A percentile compares a stretch with the other conserved stretches of the same genome.
Evolutionary conservation across 2,113 vertebrate species (phyloP).

Genomic region (Phalacrocorax pelagicus): DNA sequence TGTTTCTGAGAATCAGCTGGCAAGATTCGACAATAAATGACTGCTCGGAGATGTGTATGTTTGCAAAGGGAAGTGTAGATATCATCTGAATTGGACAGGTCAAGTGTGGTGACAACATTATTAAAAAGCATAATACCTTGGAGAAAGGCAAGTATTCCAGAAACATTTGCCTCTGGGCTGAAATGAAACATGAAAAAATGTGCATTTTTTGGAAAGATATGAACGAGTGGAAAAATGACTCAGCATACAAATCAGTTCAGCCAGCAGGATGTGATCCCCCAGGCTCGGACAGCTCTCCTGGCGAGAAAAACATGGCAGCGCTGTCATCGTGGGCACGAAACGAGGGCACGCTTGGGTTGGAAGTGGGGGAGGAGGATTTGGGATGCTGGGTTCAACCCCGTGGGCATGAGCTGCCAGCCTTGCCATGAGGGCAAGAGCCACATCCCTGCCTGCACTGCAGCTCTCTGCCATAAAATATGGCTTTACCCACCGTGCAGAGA

Average conservation of each 20-base stretch:
- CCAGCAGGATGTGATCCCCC: neutral
- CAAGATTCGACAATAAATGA: conserved; percentile 42
- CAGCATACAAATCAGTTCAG: conserved; percentile 25
- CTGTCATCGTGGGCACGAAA: fast-evolving
- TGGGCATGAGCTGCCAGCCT: neutral
- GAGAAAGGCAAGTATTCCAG: conserved; percentile 54
- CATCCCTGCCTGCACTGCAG: neutral
- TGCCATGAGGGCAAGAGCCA: neutral
- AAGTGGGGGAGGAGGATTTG: neutral
- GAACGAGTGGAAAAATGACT: conserved; percentile 35
- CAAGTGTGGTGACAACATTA: conserved; percentile 64
- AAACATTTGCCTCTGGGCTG: conserved; percentile 62
- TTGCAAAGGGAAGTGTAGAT: conserved; percentile 52
- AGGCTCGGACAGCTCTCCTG: neutral
- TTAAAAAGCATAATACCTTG: conserved; percentile 61
- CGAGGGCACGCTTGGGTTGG: neutral
- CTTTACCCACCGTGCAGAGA: fast-evolving
- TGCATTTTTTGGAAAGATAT: conserved; percentile 29
- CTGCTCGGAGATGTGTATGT: conserved; percentile 39
- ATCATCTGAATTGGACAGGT: conserved; percentile 69
- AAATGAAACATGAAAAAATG: conserved; percentile 58
- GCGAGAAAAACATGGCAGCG: fast-evolving
- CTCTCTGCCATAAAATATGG: neutral
- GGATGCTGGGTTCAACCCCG: neutral
- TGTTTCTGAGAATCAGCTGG: conserved; percentile 38